A percentile compares a stretch with the other conserved stretches of the same genome.
Evolutionary conservation across 2,888 invertebrate genomes (phyloP).

Genomic region (Caenorhabditis auriculariae): DNA sequence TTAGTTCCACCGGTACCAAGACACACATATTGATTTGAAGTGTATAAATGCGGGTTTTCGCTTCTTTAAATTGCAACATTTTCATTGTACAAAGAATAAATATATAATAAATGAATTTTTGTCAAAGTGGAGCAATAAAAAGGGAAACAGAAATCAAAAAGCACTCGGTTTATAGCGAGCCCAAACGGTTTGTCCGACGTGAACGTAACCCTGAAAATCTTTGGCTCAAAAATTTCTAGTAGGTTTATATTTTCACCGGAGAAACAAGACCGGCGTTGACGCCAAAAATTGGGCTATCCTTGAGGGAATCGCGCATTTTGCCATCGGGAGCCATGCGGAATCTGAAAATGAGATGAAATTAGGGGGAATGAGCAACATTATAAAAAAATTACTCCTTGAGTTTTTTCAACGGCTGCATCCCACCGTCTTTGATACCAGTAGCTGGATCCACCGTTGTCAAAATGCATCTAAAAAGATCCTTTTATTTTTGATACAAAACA

Average conservation of each 20-base stretch:
- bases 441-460: constrained; percentile 40
- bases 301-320: constrained; percentile 31
- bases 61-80: no score
- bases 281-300: constrained; percentile 43
- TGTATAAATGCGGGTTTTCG: no score
- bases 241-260: neutral
- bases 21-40: no score
- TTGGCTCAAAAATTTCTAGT: neutral
- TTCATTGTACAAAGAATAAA: neutral
- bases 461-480: constrained; percentile 35
- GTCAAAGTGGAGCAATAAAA: no score
- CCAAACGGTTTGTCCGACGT: constrained; percentile 44
- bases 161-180: constrained; percentile 40
- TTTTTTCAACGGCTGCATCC: constrained; percentile 42
- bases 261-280: constrained; percentile 40
- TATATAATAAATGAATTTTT: neutral
- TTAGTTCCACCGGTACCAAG: no score
- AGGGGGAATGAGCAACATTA: neutral
- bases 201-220: constrained; percentile 27
- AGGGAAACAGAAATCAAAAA: no score
- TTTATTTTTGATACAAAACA: neutral
- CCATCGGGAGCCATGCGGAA: constrained; percentile 45
- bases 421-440: constrained; percentile 32
- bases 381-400: constrained; percentile 29
- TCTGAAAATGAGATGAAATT: constrained; percentile 5